Evolutionary conservation across 2,113 vertebrate species (phyloP).

Genomic region (Carollia perspicillata): DNA sequence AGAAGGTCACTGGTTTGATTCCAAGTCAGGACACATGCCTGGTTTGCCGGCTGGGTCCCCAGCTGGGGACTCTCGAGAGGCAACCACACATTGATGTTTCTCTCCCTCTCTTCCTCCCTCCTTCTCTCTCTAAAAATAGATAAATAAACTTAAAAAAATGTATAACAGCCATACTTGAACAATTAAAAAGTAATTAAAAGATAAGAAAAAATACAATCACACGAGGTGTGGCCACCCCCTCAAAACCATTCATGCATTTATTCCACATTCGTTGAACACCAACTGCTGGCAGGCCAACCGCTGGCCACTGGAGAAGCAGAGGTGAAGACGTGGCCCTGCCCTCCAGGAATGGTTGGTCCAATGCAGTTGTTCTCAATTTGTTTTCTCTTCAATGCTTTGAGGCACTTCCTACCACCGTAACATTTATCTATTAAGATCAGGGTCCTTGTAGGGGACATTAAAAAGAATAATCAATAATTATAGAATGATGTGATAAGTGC

Average conservation of each 20-base stretch:
- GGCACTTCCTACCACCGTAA: neutral
- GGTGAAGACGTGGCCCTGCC: neutral
- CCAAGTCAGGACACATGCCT: neutral
- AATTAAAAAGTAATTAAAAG: too few relatives aligned
- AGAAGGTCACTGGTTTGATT: neutral
- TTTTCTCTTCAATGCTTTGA: neutral
- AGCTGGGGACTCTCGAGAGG: neutral
- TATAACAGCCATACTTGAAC: too few relatives aligned
- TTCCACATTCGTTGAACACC: neutral
- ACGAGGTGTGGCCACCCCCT: neutral
- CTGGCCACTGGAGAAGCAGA: neutral
- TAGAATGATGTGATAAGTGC: neutral
- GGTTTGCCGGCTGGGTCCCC: neutral
- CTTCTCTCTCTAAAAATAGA: neutral
- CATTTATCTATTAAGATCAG: neutral
- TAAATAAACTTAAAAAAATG: too few relatives aligned
- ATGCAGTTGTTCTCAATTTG: neutral
- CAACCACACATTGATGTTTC: neutral
- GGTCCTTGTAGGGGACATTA: neutral
- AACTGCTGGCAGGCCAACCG: neutral
- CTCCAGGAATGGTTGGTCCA: neutral
- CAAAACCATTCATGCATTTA: neutral
- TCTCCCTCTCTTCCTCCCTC: neutral
- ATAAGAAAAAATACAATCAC: neutral
- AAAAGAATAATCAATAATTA: conserved; percentile 16